Evolutionary conservation across 2,113 vertebrate species (phyloP).

Genomic region (Ciconia stormi): DNA sequence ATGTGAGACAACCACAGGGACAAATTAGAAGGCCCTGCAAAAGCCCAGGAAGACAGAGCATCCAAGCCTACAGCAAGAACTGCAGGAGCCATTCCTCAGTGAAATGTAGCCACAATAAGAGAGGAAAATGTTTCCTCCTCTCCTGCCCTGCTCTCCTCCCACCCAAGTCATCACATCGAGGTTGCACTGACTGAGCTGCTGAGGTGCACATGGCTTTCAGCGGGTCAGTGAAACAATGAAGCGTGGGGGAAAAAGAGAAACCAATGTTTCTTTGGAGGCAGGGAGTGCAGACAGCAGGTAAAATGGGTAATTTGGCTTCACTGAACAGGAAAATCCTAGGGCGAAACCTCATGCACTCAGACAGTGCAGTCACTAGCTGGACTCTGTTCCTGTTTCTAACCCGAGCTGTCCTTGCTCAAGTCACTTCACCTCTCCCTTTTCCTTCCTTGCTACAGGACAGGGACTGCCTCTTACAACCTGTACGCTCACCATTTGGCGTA

Average conservation of each 20-base stretch:
- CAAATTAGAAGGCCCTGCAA: background rate
- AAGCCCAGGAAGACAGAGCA: background rate
- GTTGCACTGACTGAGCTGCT: background rate
- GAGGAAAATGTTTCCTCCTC: background rate
- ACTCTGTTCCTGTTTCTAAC: background rate
- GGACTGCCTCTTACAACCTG: background rate
- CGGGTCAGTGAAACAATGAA: background rate
- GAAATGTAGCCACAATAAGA: background rate
- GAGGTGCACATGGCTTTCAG: background rate
- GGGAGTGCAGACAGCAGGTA: background rate
- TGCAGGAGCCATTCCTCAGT: background rate
- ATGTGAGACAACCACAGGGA: background rate
- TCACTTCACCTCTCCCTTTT: background rate
- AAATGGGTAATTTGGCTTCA: background rate
- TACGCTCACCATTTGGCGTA: background rate
- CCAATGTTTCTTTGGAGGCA: background rate
- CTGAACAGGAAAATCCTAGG: background rate
- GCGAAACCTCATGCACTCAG: background rate
- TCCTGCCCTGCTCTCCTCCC: background rate
- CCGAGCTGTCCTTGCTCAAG: background rate
- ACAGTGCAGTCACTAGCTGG: background rate
- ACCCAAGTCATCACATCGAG: background rate
- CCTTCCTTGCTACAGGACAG: background rate
- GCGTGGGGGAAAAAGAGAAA: background rate
- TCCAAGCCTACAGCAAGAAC: background rate